phyloP scores from a whole-genome alignment of 2,888 invertebrate species.

The Amaurobius ferox region DNA sequence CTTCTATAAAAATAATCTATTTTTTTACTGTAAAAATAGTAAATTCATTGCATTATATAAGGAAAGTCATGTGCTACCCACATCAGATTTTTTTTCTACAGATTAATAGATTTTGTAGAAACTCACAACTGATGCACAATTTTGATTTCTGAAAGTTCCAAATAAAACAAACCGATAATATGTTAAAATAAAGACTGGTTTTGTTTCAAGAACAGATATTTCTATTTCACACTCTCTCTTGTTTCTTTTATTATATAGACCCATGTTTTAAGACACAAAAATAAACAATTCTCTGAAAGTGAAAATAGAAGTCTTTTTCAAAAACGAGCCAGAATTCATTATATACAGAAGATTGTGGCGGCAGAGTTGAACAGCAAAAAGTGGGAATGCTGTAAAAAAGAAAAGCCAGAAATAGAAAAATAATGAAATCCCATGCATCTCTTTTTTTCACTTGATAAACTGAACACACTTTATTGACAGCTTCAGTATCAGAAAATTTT shows the following conservation, averaged over 20 bases:
- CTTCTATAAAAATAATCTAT: no score
- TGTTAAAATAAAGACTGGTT: no score
- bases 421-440: slow-evolving; percentile 6
- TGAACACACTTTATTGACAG: slow-evolving; percentile 11
- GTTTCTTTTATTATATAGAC: not conserved
- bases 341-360: not conserved
- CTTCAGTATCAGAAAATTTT: not conserved
- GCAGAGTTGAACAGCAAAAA: not conserved
- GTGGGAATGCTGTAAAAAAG: not conserved
- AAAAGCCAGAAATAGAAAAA: not conserved
- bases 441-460: not conserved
- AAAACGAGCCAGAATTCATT: not conserved
- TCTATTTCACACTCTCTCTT: no score
- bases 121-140: no score
- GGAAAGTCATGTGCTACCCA: no score
- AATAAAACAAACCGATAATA: no score
- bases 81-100: no score
- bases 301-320: not conserved
- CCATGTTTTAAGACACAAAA: not conserved
- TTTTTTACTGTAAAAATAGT: no score
- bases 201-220: no score
- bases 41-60: no score
- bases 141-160: no score
- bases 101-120: no score
- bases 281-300: not conserved